A percentile compares a stretch with the other conserved stretches of the same genome.
phyloP scores from a whole-genome alignment of 2,113 vertebrate species.

The Phodopus roborovskii region DNA sequence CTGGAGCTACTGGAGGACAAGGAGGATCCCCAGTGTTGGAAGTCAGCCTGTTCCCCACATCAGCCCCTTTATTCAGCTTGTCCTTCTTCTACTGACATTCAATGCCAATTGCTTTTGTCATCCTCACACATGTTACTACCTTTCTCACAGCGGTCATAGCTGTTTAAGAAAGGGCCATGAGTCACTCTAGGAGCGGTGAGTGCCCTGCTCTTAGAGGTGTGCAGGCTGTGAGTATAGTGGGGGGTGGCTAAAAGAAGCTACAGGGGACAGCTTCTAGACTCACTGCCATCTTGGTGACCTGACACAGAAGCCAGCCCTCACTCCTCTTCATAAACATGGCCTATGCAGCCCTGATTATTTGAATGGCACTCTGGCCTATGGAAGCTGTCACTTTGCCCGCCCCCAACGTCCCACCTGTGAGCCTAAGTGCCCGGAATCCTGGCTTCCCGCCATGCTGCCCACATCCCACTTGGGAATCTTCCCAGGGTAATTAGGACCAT shows the following conservation, averaged over 20 bases:
- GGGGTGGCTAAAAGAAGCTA: background rate
- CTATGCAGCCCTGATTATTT: background rate
- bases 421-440: conserved; percentile 81
- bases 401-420: conserved; percentile 84
- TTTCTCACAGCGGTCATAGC: background rate
- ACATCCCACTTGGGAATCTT: conserved; percentile 77
- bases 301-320: background rate
- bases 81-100: background rate
- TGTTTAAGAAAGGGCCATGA: background rate
- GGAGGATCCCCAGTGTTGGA: background rate
- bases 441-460: conserved; percentile 78
- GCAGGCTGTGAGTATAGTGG: background rate
- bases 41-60: background rate
- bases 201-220: background rate
- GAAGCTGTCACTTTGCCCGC: conserved; percentile 44
- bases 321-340: background rate
- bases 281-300: background rate
- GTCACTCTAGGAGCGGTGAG: background rate
- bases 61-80: background rate
- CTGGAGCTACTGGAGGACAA: background rate
- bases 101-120: background rate
- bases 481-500: conserved; percentile 69
- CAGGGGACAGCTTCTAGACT: background rate
- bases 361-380: background rate
- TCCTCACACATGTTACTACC: background rate